Conservation (phyloP, 1,140 invertebrate genomes). For the Hycleus cichorii region DNA sequence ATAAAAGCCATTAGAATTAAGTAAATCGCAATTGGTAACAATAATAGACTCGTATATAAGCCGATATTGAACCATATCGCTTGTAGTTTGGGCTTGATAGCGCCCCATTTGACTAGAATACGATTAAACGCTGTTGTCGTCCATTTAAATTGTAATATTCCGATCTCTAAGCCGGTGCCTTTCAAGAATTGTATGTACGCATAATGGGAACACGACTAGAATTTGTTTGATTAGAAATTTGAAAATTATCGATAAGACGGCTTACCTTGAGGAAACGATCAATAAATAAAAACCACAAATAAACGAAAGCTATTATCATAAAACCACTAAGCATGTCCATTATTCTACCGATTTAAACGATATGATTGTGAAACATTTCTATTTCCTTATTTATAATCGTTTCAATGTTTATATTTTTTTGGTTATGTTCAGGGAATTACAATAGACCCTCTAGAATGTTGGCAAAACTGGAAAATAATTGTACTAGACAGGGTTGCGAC, state of each 20-base stretch:
- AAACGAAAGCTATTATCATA: conserved; percentile 46
- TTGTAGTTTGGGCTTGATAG: conserved; percentile 54
- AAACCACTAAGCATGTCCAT: conserved; percentile 42
- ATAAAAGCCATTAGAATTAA: conserved; percentile 51
- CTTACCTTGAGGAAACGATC: conserved; percentile 63
- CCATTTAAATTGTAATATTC: conserved; percentile 65
- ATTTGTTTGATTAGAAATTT: conserved; percentile 24
- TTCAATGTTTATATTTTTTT: too few relatives aligned
- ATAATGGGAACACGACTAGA: conserved; percentile 72
- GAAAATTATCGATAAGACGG: conserved; percentile 7
- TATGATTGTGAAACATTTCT: neutral
- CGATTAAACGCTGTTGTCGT: conserved; percentile 69
- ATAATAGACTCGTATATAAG: conserved; percentile 51
- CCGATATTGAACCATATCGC: conserved; percentile 64
- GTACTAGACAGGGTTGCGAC: too few relatives aligned
- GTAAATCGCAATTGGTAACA: conserved; percentile 57
- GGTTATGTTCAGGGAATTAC: neutral
- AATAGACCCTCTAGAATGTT: neutral
- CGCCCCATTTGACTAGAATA: conserved; percentile 63
- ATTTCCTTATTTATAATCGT: too few relatives aligned
- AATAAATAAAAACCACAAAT: conserved; percentile 59
- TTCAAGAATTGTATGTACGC: conserved; percentile 69
- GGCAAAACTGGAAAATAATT: too few relatives aligned
- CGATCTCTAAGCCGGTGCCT: conserved; percentile 64
- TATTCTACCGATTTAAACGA: neutral